Evolutionary conservation across 2,888 invertebrate species (phyloP).

Genomic region (Parnassius orleans): DNA sequence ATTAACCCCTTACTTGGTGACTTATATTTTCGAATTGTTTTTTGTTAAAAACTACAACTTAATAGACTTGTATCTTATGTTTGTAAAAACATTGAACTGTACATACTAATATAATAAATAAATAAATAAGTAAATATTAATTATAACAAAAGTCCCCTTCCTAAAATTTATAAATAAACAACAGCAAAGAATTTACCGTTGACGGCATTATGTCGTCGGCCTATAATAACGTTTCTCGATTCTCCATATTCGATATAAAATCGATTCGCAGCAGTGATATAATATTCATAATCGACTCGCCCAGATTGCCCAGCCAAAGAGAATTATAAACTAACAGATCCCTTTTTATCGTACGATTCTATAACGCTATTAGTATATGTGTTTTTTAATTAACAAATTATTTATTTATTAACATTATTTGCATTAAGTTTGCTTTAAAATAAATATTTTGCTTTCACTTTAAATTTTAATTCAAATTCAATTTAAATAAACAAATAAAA

Average conservation of each 20-base stretch:
- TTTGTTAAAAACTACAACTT: no score
- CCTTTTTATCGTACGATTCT: slow-evolving; percentile 34
- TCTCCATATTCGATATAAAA: slow-evolving; percentile 38
- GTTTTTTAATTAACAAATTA: no score
- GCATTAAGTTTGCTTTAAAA: no score
- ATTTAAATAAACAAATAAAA: no score
- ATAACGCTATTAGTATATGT: background rate
- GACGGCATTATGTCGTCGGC: slow-evolving; percentile 17
- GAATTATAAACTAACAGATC: slow-evolving; percentile 43
- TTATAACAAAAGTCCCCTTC: background rate
- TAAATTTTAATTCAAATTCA: no score
- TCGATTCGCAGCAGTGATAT: slow-evolving; percentile 47
- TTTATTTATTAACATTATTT: no score
- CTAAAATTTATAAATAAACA: background rate
- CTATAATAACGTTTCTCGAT: slow-evolving; percentile 36
- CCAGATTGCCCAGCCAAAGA: slow-evolving; percentile 56
- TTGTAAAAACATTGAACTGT: no score
- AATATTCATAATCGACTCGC: slow-evolving; percentile 58
- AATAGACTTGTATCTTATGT: no score
- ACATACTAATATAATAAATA: background rate
- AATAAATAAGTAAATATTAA: background rate
- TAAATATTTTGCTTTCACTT: no score
- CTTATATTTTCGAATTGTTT: no score
- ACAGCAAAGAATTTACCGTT: background rate
- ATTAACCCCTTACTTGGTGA: no score